These are phyloP conservation scores for Zalophus californianus DNA, from an alignment of 2,797 vertebrate genomes.

Conservation along the genomic window DNA sequence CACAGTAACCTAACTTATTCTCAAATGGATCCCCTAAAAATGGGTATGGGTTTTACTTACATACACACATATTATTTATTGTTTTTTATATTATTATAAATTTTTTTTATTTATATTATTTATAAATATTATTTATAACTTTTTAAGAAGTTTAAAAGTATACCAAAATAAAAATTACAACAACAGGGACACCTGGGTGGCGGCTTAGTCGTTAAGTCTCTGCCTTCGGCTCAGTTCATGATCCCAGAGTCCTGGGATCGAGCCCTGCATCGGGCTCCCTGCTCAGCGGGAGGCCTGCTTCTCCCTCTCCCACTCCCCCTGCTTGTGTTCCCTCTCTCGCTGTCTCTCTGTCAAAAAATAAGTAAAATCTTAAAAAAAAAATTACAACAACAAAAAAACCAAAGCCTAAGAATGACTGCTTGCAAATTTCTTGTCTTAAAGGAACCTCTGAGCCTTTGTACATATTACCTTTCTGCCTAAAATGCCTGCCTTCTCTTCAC, in stretches of 20 bases:
- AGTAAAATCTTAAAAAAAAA: neutral
- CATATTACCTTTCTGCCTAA: neutral
- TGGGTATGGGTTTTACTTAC: neutral
- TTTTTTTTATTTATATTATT: too few species aligned
- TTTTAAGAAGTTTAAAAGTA: neutral
- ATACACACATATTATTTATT: neutral
- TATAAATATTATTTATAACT: neutral
- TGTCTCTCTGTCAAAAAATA: too few species aligned
- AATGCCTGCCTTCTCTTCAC: neutral
- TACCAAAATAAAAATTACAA: neutral
- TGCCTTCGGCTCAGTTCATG: too few species aligned
- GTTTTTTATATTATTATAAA: too few species aligned
- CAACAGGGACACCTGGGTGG: neutral
- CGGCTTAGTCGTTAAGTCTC: too few species aligned
- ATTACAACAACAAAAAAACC: too few species aligned
- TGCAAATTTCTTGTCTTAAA: neutral
- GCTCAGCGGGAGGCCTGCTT: too few species aligned
- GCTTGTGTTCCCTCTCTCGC: too few species aligned
- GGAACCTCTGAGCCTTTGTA: neutral
- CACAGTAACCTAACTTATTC: neutral
- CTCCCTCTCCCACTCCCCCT: too few species aligned
- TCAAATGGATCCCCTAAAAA: neutral
- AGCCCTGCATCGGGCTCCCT: too few species aligned
- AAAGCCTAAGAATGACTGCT: neutral
- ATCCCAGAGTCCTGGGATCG: too few species aligned